Conservation (phyloP, 35 echinoderm and acorn worm species). For the Apostichopus californicus region DNA sequence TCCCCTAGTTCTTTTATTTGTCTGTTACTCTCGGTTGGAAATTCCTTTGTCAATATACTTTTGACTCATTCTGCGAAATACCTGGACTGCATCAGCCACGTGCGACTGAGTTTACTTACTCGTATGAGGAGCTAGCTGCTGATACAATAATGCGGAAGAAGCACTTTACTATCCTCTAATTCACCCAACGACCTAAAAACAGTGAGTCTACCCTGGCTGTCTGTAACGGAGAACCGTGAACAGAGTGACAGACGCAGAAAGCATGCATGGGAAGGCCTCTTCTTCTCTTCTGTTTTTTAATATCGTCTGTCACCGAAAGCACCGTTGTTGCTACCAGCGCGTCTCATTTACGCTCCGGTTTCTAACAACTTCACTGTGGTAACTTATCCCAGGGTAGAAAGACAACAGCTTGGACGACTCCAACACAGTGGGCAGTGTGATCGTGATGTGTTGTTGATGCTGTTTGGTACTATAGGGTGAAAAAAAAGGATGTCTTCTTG, state of each 20-base stretch:
- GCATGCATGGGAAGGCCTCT: background rate
- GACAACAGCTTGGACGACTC: background rate
- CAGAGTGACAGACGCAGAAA: background rate
- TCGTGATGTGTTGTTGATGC: too few relatives aligned
- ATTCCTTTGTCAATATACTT: too few relatives aligned
- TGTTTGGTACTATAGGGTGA: too few relatives aligned
- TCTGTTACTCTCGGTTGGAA: too few relatives aligned
- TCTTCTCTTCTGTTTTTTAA: background rate
- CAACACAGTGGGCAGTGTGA: too few relatives aligned
- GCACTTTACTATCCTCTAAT: background rate
- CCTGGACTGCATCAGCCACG: too few relatives aligned
- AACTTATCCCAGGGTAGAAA: background rate
- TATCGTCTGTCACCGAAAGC: background rate
- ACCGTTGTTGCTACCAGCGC: background rate
- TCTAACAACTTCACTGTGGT: background rate
- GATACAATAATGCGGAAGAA: background rate
- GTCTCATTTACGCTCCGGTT: background rate
- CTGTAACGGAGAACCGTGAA: background rate
- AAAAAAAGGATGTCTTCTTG: too few relatives aligned
- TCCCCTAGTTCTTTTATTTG: too few relatives aligned
- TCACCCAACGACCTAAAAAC: background rate
- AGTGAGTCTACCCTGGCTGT: background rate
- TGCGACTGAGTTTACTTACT: too few relatives aligned
- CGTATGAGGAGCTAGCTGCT: too few relatives aligned
- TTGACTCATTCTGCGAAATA: too few relatives aligned